Conservation (phyloP, 2,113 vertebrate species). For the Ranitomeya variabilis region DNA sequence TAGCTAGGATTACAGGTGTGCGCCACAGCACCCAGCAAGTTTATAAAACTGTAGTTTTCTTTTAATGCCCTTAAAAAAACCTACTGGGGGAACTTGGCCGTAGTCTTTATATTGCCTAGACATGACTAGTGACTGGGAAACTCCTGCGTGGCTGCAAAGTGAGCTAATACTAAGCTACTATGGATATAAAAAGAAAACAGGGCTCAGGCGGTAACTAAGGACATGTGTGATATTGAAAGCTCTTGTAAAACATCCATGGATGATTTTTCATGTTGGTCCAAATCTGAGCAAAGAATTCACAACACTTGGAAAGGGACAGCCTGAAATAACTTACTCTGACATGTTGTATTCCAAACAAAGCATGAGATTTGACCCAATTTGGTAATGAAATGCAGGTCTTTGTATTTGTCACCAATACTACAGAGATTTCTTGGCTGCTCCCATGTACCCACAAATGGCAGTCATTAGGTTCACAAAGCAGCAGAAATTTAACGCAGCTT, state of each 20-base stretch:
- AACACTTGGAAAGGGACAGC: conserved; percentile 41
- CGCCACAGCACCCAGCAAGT: no score
- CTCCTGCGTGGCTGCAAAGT: conserved; percentile 31
- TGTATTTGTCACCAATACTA: conserved; percentile 2
- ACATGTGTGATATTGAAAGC: conserved; percentile 52
- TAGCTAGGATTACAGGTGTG: no score
- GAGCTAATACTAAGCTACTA: conserved; percentile 11
- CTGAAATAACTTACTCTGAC: conserved; percentile 56
- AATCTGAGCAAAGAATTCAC: conserved; percentile 52
- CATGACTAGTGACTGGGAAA: background rate
- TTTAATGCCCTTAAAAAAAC: background rate
- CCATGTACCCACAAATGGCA: background rate
- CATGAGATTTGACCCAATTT: conserved; percentile 48
- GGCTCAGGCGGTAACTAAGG: conserved; percentile 26
- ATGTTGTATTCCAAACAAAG: conserved; percentile 45
- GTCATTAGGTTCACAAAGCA: background rate
- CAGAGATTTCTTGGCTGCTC: background rate
- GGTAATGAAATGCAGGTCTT: conserved; percentile 49
- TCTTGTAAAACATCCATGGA: conserved; percentile 47
- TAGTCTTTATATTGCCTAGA: background rate
- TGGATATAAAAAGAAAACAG: conserved; percentile 15
- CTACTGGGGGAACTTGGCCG: background rate
- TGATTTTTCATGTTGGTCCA: conserved; percentile 55
- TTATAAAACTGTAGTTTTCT: background rate
- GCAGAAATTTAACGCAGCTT: no score